Evolutionary conservation across 2,888 invertebrate species (phyloP).

Genomic region (Plebejus melissa): DNA sequence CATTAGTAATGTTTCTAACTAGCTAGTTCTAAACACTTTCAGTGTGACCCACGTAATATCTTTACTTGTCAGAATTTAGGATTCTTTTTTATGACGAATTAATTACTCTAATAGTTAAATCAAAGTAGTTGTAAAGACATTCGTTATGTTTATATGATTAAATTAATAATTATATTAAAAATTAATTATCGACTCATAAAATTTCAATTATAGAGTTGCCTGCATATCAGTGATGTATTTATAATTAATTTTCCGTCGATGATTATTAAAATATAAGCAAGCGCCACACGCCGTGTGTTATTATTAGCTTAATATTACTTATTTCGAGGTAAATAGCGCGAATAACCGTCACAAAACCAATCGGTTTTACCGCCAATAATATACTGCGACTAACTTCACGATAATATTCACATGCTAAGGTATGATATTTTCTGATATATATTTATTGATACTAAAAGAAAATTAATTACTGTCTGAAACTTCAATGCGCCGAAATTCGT

Average conservation of each 20-base stretch:
- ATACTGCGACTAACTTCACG: background rate
- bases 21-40: too few relatives aligned
- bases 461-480: too few relatives aligned
- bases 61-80: background rate
- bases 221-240: background rate
- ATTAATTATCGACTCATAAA: background rate
- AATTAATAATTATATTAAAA: background rate
- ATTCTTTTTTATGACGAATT: background rate
- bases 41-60: too few relatives aligned
- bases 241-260: background rate
- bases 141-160: background rate
- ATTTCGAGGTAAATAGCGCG: background rate
- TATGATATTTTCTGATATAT: background rate
- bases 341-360: constrained; percentile 2
- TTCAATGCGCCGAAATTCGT: background rate
- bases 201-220: background rate
- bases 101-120: background rate
- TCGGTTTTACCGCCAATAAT: background rate
- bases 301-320: too few relatives aligned
- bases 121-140: too few relatives aligned
- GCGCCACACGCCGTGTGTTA: background rate
- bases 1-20: too few relatives aligned
- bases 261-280: background rate
- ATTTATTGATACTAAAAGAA: background rate
- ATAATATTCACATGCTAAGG: background rate